phyloP scores from a whole-genome alignment of 2,888 invertebrate genomes.

The Tipula unca region DNA sequence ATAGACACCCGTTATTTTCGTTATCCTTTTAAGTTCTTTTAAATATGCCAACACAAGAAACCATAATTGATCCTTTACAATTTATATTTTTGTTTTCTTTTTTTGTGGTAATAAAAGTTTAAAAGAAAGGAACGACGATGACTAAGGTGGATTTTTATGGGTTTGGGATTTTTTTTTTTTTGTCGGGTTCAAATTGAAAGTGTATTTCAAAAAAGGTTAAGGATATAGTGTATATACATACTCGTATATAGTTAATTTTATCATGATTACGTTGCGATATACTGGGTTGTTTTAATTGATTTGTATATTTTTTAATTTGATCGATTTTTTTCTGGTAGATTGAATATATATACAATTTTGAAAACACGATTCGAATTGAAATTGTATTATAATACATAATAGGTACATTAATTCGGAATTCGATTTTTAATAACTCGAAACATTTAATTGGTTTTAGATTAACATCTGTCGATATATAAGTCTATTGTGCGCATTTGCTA shows the following conservation, averaged over 20 bases:
- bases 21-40: constrained; percentile 8
- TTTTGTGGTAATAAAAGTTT: neutral
- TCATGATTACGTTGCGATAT: neutral
- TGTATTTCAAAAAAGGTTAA: too few species aligned
- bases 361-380: neutral
- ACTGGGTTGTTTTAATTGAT: neutral
- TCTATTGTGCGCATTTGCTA: neutral
- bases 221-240: too few species aligned
- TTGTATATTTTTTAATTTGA: neutral
- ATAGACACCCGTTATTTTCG: neutral
- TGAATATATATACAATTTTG: neutral
- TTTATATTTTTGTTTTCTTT: neutral
- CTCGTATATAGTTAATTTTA: neutral
- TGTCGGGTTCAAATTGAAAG: neutral
- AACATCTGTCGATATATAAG: neutral
- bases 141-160: neutral
- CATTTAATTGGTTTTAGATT: neutral
- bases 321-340: neutral
- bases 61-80: neutral
- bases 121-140: neutral
- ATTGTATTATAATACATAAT: neutral
- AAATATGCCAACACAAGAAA: neutral
- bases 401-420: neutral
- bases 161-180: neutral
- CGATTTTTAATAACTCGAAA: neutral